Evolutionary conservation across 2,797 vertebrate species (phyloP).

Genomic region (Pogoniulus pusillus): DNA sequence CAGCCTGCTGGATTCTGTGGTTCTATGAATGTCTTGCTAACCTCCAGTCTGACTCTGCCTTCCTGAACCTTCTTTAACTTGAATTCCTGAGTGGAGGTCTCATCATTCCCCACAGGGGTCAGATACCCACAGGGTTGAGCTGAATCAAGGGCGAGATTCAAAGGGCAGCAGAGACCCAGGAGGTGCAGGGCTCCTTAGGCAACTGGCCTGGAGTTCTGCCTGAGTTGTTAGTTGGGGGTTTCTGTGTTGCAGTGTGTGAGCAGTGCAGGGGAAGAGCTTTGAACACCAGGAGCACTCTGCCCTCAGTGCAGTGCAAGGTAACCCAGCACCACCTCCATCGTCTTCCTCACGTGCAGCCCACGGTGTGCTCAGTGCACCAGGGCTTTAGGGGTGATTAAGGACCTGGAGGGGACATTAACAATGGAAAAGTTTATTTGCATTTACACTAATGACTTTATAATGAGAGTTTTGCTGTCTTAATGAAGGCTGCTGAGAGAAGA

Average conservation of each 20-base stretch:
- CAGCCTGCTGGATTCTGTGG: too few species aligned
- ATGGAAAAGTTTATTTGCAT: slow-evolving; percentile 74
- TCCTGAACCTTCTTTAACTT: background rate
- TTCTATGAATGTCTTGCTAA: too few species aligned
- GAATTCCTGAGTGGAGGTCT: background rate
- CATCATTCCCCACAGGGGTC: background rate
- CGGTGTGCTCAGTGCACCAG: slow-evolving; percentile 69
- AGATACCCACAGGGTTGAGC: background rate
- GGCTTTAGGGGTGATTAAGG: slow-evolving; percentile 72
- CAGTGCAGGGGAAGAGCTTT: background rate
- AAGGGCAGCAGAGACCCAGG: background rate
- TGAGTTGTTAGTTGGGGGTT: background rate
- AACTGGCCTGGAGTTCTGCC: background rate
- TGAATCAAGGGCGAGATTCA: rapidly evolving
- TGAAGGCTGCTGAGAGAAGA: slow-evolving; percentile 66
- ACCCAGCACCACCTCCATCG: background rate
- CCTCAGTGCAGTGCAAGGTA: slow-evolving; percentile 29
- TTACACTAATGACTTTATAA: slow-evolving; percentile 78
- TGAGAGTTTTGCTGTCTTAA: slow-evolving; percentile 78
- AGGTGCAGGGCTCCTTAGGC: background rate
- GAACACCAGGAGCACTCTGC: background rate
- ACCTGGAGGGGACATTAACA: slow-evolving; percentile 69
- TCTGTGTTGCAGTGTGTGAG: background rate
- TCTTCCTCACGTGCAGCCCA: slow-evolving; percentile 61
- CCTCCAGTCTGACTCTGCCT: too few species aligned